Percentiles rank a stretch among this genome's conserved stretches.
Conservation (phyloP, 2,888 invertebrate genomes). For the Hemaris fuciformis region DNA sequence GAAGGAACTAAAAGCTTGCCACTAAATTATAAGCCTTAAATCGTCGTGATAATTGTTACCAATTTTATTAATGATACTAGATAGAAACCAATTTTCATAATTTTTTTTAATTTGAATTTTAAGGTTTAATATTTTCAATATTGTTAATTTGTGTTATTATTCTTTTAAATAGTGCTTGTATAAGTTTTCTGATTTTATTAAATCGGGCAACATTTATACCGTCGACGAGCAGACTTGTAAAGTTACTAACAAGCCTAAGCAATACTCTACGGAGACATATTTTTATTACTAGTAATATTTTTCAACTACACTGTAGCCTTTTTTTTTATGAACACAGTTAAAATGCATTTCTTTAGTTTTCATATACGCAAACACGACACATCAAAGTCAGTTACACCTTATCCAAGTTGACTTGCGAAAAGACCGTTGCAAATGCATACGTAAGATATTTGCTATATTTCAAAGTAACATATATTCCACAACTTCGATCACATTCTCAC, state of each 20-base stretch:
- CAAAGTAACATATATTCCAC: not conserved
- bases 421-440: too few species aligned
- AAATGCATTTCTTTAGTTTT: not conserved
- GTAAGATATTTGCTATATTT: not conserved
- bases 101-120: too few species aligned
- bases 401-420: too few species aligned
- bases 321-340: not conserved
- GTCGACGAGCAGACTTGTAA: not conserved
- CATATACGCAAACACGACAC: too few species aligned
- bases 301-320: not conserved
- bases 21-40: conserved; percentile 14
- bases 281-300: not conserved
- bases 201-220: not conserved
- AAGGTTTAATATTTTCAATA: too few species aligned
- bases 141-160: too few species aligned
- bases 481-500: not conserved
- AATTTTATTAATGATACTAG: too few species aligned
- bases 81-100: too few species aligned
- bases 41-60: not conserved
- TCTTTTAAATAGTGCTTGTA: too few species aligned
- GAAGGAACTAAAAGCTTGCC: conserved; percentile 40
- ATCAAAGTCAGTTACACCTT: too few species aligned
- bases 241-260: not conserved
- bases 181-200: not conserved
- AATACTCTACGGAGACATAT: not conserved